Evolutionary conservation across 2,797 vertebrate species (phyloP).

Genomic region (Phataginus tricuspis): DNA sequence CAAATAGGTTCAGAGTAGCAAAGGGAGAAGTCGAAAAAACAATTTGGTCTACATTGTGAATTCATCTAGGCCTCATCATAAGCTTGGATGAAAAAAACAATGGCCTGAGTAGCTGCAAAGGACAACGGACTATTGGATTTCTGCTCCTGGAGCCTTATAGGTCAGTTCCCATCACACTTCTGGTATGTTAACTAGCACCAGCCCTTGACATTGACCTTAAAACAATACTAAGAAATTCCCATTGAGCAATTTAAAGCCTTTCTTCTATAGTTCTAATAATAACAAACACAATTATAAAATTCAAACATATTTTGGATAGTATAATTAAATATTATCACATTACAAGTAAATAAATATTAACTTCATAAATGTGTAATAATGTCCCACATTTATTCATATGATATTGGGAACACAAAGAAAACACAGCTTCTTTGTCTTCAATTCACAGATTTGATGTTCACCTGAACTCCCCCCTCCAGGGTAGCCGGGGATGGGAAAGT

Average conservation of each 20-base stretch:
- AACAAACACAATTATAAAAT: neutral
- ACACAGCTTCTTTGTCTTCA: neutral
- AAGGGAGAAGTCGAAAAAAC: neutral
- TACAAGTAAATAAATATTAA: slow-evolving; percentile 8
- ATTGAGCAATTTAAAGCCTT: neutral
- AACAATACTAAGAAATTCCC: neutral
- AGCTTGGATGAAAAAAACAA: neutral
- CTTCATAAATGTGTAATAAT: neutral
- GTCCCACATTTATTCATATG: neutral
- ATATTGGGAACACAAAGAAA: neutral
- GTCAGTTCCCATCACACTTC: neutral
- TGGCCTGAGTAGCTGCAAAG: neutral
- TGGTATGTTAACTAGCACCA: neutral
- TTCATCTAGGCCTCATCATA: neutral
- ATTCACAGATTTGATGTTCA: neutral
- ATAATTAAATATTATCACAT: neutral
- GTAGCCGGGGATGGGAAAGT: accelerated
- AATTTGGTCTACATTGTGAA: neutral
- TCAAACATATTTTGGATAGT: neutral
- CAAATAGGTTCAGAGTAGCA: neutral
- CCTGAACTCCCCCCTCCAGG: accelerated
- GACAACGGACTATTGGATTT: neutral
- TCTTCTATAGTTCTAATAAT: neutral
- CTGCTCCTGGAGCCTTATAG: neutral
- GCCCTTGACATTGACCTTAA: neutral